These are phyloP conservation scores for Pseudobourletiella spinata DNA, from an alignment of 1,140 invertebrate species.

Conservation along the genomic window DNA sequence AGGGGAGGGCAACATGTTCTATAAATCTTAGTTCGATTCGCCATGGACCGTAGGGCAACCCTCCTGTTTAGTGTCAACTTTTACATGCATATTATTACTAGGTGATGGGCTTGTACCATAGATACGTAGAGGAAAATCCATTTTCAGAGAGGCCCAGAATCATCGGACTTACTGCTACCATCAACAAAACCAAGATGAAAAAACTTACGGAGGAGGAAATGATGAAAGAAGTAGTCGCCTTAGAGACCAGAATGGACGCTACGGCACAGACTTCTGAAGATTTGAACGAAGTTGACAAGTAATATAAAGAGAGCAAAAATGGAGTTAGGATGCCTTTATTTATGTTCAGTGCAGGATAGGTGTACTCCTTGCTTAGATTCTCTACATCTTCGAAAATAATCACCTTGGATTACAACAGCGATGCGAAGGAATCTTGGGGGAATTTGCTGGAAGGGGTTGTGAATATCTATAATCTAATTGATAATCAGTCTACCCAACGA, in stretches of 20 bases:
- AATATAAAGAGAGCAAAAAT: no score
- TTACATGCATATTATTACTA: no score
- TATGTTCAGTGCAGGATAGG: no score
- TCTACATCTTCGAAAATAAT: neutral
- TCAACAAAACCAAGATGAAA: conserved; percentile 62
- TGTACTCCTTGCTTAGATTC: neutral
- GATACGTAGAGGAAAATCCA: neutral
- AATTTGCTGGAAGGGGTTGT: no score
- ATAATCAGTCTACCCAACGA: no score
- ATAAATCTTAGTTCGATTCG: no score
- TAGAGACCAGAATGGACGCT: conserved; percentile 65
- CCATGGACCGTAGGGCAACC: no score
- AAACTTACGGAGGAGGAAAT: conserved; percentile 47
- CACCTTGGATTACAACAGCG: neutral
- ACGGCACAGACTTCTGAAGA: conserved; percentile 61
- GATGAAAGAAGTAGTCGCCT: conserved; percentile 46
- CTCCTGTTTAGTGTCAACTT: no score
- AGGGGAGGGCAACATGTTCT: no score
- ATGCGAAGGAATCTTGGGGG: no score
- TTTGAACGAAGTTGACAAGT: conserved; percentile 42
- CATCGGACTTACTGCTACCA: conserved; percentile 71
- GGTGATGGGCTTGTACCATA: neutral
- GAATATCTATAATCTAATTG: no score
- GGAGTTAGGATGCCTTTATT: no score
- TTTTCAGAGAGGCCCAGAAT: conserved; percentile 53